Evolutionary conservation across 1,140 invertebrate genomes (phyloP), one percentile per base, ranked within the genome.

Genomic region (Heliconius himera): DNA sequence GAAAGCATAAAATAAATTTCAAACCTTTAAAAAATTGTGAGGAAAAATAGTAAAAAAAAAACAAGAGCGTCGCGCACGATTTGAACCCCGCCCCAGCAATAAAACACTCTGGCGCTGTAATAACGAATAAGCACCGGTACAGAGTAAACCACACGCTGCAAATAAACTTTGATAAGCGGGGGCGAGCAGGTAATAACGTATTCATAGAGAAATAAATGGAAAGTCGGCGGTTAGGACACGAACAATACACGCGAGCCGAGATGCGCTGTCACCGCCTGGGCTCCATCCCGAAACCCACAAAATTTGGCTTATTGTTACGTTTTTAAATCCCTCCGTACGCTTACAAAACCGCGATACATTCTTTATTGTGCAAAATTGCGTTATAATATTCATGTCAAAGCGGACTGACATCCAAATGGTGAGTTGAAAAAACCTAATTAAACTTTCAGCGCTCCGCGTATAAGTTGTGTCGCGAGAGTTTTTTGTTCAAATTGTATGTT

Each of bases 161-260:
- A 94, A 94, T 94, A 94, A 94, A 94, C 92, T 93, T 93, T 94
- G 93, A 94, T 94, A 94, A 94, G 93, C 92, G 93, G 86, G 89
- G 91, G 91, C 91, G 93, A 94, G 89, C 91, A 94, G 91, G 92
- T 94, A 94, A 94, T 94, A 94, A 94, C 93, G 93, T 94, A 94
- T 94, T 94, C 93, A 94, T 94, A 94, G 92, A 93, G 93, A 94
- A 94, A 94, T 93, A 93, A 94, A 94, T 94, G 93, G 92, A 93
- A 94, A 94, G 93, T 94, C 92, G 90, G 87, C 88, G 90, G 93
- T 91, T 93, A 93, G 91, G 89, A 93, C 88, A 89, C 84, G 90
- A 92, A 93, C 92, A 93, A 93, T 92, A 91, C 90, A 87, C 86
- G 88, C 87, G 78, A 88, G 82, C 85, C 76, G 89, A 92, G 91